Evolutionary conservation across 1,140 invertebrate species (phyloP).

Genomic region (Lerema accius): DNA sequence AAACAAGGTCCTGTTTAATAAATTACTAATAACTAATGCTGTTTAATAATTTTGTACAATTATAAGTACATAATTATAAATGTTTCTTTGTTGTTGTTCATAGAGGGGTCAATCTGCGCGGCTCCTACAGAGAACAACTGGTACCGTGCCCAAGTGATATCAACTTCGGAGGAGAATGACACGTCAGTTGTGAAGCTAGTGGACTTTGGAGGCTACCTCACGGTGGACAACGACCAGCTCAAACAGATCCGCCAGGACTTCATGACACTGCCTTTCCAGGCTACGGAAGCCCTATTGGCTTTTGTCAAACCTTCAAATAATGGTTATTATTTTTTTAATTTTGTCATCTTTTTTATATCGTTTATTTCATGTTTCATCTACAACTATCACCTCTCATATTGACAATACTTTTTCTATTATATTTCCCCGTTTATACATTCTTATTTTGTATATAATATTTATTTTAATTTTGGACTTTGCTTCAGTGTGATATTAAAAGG

Average conservation of each 20-base stretch:
- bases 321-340: constrained; percentile 57
- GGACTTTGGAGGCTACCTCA: constrained; percentile 96
- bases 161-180: constrained; percentile 86
- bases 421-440: too few species aligned
- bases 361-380: too few species aligned
- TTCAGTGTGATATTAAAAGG: too few species aligned
- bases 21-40: too few species aligned
- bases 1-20: too few species aligned
- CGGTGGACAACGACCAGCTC: constrained; percentile 88
- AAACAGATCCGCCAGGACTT: constrained; percentile 96
- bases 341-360: too few species aligned
- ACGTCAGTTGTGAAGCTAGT: constrained; percentile 93
- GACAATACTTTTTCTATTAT: too few species aligned
- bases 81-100: constrained; percentile 16
- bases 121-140: constrained; percentile 92
- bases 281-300: constrained; percentile 95
- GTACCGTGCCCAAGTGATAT: constrained; percentile 94
- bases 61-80: too few species aligned
- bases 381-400: too few species aligned
- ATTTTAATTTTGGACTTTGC: too few species aligned
- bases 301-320: constrained; percentile 92
- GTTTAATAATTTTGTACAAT: too few species aligned
- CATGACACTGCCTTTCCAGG: constrained; percentile 97
- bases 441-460: too few species aligned
- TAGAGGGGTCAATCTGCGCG: constrained; percentile 94